Conservation (phyloP, 2,888 invertebrate genomes). For the Eurois occulta region DNA sequence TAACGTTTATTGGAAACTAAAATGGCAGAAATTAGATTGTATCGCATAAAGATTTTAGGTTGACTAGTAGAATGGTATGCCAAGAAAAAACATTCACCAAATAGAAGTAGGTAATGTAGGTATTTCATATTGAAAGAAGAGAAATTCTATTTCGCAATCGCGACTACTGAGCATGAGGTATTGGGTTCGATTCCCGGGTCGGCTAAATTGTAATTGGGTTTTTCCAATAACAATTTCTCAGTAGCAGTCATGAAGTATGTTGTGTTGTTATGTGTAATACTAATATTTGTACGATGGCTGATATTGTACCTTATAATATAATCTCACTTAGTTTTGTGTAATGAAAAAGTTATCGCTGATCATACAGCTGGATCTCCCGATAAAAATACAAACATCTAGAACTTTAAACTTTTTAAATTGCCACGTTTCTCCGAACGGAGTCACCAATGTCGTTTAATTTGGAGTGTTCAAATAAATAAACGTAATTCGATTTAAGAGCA, state of each 20-base stretch:
- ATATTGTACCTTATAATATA: neutral
- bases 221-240: too few relatives aligned
- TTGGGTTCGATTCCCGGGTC: too few relatives aligned
- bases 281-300: neutral
- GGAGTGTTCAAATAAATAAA: conserved; percentile 65
- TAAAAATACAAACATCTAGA: conserved; percentile 7
- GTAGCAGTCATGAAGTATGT: too few relatives aligned
- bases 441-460: conserved; percentile 47
- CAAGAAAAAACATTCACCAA: neutral
- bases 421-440: conserved; percentile 29
- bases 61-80: neutral
- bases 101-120: neutral
- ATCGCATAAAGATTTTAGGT: neutral
- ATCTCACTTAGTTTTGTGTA: neutral
- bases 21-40: neutral
- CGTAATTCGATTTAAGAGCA: conserved; percentile 61
- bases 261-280: too few relatives aligned
- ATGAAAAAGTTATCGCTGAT: neutral
- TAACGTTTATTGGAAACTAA: neutral
- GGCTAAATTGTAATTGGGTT: too few relatives aligned
- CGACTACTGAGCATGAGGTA: too few relatives aligned
- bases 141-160: neutral
- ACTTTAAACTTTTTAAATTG: conserved; percentile 32
- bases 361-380: neutral
- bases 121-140: neutral